Evolutionary conservation across 2,113 vertebrate genomes (phyloP).

Genomic region (Anser brachyrhynchus): DNA sequence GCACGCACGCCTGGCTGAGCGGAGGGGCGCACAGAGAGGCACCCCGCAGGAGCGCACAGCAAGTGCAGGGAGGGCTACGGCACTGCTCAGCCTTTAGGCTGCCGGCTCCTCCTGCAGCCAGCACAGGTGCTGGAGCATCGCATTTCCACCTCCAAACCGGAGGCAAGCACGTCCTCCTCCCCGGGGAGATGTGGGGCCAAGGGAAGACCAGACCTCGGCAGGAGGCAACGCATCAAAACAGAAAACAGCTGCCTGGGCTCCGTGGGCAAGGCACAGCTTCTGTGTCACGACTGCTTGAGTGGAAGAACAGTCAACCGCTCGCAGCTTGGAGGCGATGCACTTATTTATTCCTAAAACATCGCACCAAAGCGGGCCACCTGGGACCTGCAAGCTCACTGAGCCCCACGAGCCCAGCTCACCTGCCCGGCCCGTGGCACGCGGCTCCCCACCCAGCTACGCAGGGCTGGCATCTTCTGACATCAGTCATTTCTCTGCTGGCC

Average conservation of each 20-base stretch:
- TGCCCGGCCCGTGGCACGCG: neutral
- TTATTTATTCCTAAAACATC: neutral
- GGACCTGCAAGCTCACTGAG: neutral
- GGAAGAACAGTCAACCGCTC: neutral
- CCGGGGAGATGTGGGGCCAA: neutral
- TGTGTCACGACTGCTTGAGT: rapidly evolving
- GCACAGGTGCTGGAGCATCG: neutral
- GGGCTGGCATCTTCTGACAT: neutral
- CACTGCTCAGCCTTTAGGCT: neutral
- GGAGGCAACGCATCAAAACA: neutral
- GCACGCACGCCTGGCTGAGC: neutral
- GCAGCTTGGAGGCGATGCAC: neutral
- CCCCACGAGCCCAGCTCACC: neutral
- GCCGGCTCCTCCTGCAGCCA: neutral
- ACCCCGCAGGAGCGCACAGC: neutral
- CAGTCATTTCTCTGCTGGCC: neutral
- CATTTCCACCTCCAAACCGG: neutral
- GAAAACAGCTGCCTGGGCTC: neutral
- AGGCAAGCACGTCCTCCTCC: neutral
- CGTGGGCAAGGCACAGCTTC: neutral
- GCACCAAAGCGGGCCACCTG: neutral
- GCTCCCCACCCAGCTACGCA: neutral
- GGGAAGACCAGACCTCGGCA: neutral
- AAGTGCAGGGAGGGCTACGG: neutral
- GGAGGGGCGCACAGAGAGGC: neutral